phyloP scores from a whole-genome alignment of 2,888 invertebrate species.

The Beris chalybata region DNA sequence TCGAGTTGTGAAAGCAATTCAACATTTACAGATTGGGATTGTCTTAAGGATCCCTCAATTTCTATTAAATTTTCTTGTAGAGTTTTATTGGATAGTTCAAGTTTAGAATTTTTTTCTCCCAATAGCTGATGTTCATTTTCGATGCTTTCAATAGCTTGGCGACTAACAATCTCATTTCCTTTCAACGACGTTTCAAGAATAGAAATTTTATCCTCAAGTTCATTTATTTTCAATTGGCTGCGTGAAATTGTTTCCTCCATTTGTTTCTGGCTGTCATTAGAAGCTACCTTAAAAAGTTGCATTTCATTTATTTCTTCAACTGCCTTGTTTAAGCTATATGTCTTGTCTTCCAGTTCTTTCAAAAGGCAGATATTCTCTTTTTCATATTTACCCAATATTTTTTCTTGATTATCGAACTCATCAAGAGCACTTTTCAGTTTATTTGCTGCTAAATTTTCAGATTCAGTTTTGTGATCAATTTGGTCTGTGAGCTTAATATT shows the following conservation, averaged over 20 bases:
- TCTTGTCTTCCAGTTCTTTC: slow-evolving; percentile 4
- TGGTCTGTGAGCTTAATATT: not conserved
- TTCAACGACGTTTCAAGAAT: not conserved
- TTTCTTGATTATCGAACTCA: not conserved
- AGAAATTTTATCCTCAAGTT: not conserved
- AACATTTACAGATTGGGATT: slow-evolving; percentile 23
- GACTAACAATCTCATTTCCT: not conserved
- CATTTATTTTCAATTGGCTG: slow-evolving; percentile 3
- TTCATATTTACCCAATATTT: not conserved
- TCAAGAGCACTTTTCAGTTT: not conserved
- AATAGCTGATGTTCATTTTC: slow-evolving; percentile 1
- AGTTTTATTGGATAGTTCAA: slow-evolving; percentile 2
- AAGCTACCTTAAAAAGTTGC: not conserved
- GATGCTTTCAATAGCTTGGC: not conserved
- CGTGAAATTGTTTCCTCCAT: slow-evolving; percentile 6
- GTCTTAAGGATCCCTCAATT: slow-evolving; percentile 11
- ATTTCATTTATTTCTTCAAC: slow-evolving; percentile 1
- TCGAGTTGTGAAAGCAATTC: slow-evolving; percentile 21
- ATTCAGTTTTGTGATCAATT: not conserved
- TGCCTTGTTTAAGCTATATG: slow-evolving; percentile 1
- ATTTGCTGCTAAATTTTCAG: not conserved
- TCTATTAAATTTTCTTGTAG: slow-evolving; percentile 5
- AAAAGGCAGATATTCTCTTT: not conserved
- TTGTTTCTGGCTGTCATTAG: not conserved
- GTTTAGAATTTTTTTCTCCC: not conserved